Base-by-base conservation (phyloP, 1,140 invertebrate species). In the Calephelis nemesis region DNA sequence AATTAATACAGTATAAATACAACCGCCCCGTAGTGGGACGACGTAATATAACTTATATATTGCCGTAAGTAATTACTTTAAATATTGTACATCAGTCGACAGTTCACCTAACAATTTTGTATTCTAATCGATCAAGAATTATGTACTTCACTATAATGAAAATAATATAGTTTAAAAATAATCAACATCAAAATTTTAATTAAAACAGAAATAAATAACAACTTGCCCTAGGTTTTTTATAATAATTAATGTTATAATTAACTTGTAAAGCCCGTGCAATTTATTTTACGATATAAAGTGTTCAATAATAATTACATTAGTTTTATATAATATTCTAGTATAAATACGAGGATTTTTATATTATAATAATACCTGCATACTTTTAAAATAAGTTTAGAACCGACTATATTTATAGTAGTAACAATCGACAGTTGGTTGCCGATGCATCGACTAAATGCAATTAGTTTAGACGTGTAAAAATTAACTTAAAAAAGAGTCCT, bases 11-110 rank as follows among this genome's bases (percentile, higher is more conserved):
- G 82, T 84, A 87, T 91, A 85, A 83, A 88, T 84, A 88, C 71
- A 83, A 75, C 75, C 78, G 49, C 71, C 78, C 83, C 74, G 74
- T 76, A 79, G 47, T 64, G 75, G 81, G 75, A 72, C 77, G 75
- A 78, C 78, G 79, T 84, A 83, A 81, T 90, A 85, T 79, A 92
- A 92, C 89, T 89, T 92, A 92, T 92, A 91, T 91, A 90, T 86
- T 92, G 87, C 74, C 82, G 79, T 92, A 91, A 92, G 84, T 92
- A 91, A 91, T 92, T 92, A 92, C 82, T 86, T 90, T 92, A 91
- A 91, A 92, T 92, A 92, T 92, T 92, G 90, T 92, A 92, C 90
- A 92, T 92, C 91, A 92, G 91, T 92, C 91, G 84, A 92, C 85
- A 90, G 83, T 86, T 85, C 87, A 88, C 84, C 87, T 91, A 90